phyloP scores from a whole-genome alignment of 2,888 invertebrate genomes.

The Aphodius sticticus region DNA sequence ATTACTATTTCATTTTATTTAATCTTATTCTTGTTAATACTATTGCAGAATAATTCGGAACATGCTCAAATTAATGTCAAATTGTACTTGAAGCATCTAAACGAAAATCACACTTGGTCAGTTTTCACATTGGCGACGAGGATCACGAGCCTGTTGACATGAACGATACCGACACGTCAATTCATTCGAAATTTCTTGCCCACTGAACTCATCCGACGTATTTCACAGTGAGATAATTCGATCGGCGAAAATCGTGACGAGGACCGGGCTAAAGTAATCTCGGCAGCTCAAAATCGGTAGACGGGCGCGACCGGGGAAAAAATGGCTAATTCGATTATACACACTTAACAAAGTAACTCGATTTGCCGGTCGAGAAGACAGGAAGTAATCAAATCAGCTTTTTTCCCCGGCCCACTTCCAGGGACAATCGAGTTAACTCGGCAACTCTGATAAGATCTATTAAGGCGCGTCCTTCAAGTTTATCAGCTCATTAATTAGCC shows the following conservation, averaged over 20 bases:
- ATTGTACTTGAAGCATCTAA: no score
- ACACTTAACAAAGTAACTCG: conserved; percentile 28
- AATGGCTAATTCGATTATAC: conserved; percentile 15
- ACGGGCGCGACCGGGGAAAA: neutral
- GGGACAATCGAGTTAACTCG: neutral
- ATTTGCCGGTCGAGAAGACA: conserved; percentile 32
- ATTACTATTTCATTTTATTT: no score
- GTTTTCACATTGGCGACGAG: no score
- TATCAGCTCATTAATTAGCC: neutral
- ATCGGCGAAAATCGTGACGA: neutral
- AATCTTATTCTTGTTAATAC: no score
- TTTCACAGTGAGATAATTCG: neutral
- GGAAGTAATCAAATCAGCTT: conserved; percentile 33
- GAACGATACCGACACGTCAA: no score
- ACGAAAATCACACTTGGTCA: no score
- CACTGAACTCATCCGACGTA: conserved; percentile 4
- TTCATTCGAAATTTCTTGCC: neutral
- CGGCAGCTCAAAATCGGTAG: neutral
- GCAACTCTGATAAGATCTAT: neutral
- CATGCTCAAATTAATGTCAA: no score
- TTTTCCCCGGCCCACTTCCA: conserved; percentile 18
- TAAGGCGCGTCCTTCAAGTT: neutral
- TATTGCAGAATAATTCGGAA: no score
- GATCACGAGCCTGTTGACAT: no score
- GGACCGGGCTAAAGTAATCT: neutral